Evolutionary conservation across 2,113 vertebrate species (phyloP), one percentile per base, ranked within the genome.

Genomic region (Microtus oregoni): DNA sequence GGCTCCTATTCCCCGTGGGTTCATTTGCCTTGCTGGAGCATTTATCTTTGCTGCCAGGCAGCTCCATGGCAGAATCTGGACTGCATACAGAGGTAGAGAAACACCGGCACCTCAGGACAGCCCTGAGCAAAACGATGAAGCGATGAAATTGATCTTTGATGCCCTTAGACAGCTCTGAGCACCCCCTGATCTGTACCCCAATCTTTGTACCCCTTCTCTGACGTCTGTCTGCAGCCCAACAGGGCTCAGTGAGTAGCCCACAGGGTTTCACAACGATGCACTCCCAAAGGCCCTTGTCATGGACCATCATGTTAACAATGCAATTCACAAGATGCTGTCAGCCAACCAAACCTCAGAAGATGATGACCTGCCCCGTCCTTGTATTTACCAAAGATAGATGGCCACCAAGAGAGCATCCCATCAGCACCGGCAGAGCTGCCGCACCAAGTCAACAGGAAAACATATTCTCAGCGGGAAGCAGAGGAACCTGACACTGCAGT

Each of bases 1-100:
- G 87, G 79, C 47, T 65, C 65, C 76, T 30, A 30, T 81, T 94
- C 94, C 96, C 94, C 58, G 91, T 86, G 76, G 96, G 77, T 81
- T 90, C 86, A 50, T 92, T 65, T 87, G 85, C 85, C 76, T 86
- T 1, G 17, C 75, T 17, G 50, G 79, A 70, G 38, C 90, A 95
- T 93, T 96, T 68, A 44, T 93, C 93, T 96, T 89, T 81, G n/a
- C 76, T 55, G 78, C 82, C 32, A 82, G 0, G 38, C 81, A 38
- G 90, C 70, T 30, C 11, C 3, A 10, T 38, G n/a, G 52, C 7
- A 8, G 81, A n/a, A 35, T 82, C 47, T 58, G 63, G 73, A 72
- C 1, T 61, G 24, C 5, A 15, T 4, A 17, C 47, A 73, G n/a
- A 75, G 63, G 24, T 28, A 70, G 28, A 94, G 81, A 50, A 35